Conservation (phyloP, 1,140 invertebrate species). For the Aleiodes sp. region DNA sequence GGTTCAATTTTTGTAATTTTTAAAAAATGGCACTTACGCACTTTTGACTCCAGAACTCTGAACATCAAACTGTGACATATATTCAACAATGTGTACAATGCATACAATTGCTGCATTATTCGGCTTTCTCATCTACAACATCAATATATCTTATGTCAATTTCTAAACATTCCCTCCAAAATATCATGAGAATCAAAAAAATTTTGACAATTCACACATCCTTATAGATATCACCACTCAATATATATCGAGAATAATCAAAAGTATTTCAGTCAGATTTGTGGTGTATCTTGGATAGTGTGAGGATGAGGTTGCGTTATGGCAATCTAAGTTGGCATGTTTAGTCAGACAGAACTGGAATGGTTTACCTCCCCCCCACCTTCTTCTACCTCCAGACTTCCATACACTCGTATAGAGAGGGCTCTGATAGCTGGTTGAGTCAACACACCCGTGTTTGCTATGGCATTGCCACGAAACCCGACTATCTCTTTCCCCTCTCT, state of each 20-base stretch:
- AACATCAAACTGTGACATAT: no score
- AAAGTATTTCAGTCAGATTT: background rate
- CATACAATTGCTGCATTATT: no score
- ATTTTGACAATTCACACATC: no score
- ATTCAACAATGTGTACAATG: no score
- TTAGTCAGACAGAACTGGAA: constrained; percentile 54
- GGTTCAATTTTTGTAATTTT: no score
- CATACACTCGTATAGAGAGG: constrained; percentile 14
- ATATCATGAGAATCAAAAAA: no score
- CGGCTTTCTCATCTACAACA: no score
- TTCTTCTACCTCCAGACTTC: background rate
- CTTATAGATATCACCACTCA: background rate
- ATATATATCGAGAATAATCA: background rate
- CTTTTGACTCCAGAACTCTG: no score
- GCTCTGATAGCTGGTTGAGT: constrained; percentile 56
- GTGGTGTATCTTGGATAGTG: background rate
- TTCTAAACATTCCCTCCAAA: no score
- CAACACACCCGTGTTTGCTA: constrained; percentile 56
- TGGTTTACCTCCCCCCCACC: constrained; percentile 1
- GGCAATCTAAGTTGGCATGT: constrained; percentile 57
- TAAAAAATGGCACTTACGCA: no score
- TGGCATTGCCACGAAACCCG: constrained; percentile 43
- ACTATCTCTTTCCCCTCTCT: constrained; percentile 37
- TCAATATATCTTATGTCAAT: no score
- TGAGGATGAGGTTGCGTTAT: constrained; percentile 40